Percentiles rank a stretch among this genome's conserved stretches.
phyloP scores from a whole-genome alignment of 2,888 invertebrate genomes.

The Heliconius hortense region DNA sequence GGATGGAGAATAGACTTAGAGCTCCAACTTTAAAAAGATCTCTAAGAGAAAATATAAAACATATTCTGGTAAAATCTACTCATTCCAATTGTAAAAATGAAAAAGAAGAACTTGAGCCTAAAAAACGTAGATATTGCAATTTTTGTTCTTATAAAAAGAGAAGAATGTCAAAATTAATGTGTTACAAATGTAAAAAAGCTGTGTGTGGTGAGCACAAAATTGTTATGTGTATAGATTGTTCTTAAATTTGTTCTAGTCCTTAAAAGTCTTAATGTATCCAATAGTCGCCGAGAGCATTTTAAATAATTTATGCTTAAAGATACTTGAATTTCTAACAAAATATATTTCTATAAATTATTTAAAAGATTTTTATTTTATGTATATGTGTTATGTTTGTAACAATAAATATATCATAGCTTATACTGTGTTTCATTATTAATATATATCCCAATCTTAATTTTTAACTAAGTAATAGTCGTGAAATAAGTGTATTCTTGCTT shows the following conservation, averaged over 20 bases:
- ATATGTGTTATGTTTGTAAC: background rate
- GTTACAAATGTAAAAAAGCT: constrained; percentile 36
- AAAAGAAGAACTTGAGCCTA: constrained; percentile 35
- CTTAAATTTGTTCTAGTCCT: background rate
- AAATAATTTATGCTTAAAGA: background rate
- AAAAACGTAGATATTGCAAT: constrained; percentile 35
- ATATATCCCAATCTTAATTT: background rate
- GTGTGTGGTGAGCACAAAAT: constrained; percentile 39
- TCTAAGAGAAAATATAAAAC: constrained; percentile 32
- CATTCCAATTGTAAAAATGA: constrained; percentile 28
- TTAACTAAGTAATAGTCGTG: background rate
- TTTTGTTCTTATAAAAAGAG: constrained; percentile 37
- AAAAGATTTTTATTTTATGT: background rate
- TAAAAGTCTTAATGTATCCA: background rate
- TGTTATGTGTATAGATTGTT: constrained; percentile 31
- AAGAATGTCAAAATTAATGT: constrained; percentile 33
- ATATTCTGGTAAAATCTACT: constrained; percentile 25
- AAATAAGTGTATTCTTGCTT: background rate
- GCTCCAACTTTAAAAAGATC: constrained; percentile 29
- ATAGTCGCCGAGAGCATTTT: background rate
- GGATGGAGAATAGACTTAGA: constrained; percentile 31
- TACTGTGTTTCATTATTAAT: background rate
- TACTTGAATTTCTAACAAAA: background rate
- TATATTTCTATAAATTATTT: background rate
- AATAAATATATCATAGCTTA: background rate